phyloP scores from a whole-genome alignment of 1,140 invertebrate species.

The Drosophila insularis region DNA sequence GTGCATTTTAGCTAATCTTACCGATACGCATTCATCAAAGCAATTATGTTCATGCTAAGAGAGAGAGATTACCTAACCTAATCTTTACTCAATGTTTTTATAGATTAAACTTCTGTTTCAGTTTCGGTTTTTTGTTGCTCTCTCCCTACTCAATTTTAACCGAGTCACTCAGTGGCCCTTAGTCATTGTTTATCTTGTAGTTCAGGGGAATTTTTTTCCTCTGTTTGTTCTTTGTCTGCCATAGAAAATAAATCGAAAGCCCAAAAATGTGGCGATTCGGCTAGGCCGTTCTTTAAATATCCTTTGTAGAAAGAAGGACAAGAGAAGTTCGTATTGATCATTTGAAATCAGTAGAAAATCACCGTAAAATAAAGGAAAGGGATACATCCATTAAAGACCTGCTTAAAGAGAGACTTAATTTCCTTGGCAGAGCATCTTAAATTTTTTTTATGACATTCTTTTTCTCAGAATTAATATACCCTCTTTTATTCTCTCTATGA shows the following conservation, averaged over 20 bases:
- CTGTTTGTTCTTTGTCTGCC: conserved; percentile 34
- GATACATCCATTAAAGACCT: no score
- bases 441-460: background rate
- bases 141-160: conserved; percentile 18
- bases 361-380: no score
- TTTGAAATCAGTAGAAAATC: no score
- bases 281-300: no score
- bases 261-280: background rate
- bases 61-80: background rate
- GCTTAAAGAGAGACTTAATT: no score
- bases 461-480: background rate
- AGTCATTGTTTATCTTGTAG: conserved; percentile 42
- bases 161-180: conserved; percentile 35
- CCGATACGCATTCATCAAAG: background rate
- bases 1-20: conserved; percentile 4
- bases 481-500: background rate
- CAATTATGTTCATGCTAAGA: background rate
- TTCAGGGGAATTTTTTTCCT: conserved; percentile 37
- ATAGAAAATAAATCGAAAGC: conserved; percentile 45
- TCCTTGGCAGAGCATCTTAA: no score
- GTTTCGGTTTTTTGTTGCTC: background rate
- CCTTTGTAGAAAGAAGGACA: no score
- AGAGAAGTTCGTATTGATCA: no score
- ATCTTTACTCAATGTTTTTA: background rate
- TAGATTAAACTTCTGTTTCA: conserved; percentile 2